Evolutionary conservation across 2,888 invertebrate species (phyloP), one percentile per base, ranked within the genome.

Genomic region (Cordylochernes scorpioides): DNA sequence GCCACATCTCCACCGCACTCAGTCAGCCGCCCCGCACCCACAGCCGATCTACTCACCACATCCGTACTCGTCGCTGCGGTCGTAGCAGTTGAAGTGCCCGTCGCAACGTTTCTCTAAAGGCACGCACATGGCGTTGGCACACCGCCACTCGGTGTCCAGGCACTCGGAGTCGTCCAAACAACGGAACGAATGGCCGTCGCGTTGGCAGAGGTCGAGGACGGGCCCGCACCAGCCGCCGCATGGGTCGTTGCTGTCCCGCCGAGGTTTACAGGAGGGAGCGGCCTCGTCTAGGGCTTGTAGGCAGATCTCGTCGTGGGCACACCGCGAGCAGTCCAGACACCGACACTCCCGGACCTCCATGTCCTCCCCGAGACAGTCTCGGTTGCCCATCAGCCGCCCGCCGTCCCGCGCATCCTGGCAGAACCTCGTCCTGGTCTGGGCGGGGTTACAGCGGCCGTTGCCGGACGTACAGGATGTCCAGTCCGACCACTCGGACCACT

Each of bases 31-130:
- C n/a, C n/a, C n/a, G n/a, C n/a, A n/a, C n/a, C n/a, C n/a, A n/a
- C n/a, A n/a, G n/a, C n/a, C n/a, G n/a, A n/a, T n/a, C n/a, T n/a
- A n/a, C n/a, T n/a, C 56, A 71, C 71, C 63, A 48, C 72, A 73
- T 47, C 67, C 59, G 45, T 60, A 58, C 56, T 73, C 72, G 50
- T 73, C 72, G 12, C 67, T 65, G 47, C 64, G 62, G 48, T 72
- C 69, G 42, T 66, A 67, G 51, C 73, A 73, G 47, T 73, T 66
- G 44, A 69, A 60, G 31, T 62, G 57, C 9, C 72, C 71, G 47
- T 73, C 68, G 50, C 73, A 73, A 17, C 64, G 61, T 33, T 66
- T 64, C 16, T 54, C 56, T 19, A 55, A 50, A 2, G 64, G 58
- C 27, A 72, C 65, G 46, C 72, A 73, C 33, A 68, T 58, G 12